These are phyloP conservation scores for Corythaixoides concolor DNA, from an alignment of 2,113 vertebrate species.

Conservation along the genomic window DNA sequence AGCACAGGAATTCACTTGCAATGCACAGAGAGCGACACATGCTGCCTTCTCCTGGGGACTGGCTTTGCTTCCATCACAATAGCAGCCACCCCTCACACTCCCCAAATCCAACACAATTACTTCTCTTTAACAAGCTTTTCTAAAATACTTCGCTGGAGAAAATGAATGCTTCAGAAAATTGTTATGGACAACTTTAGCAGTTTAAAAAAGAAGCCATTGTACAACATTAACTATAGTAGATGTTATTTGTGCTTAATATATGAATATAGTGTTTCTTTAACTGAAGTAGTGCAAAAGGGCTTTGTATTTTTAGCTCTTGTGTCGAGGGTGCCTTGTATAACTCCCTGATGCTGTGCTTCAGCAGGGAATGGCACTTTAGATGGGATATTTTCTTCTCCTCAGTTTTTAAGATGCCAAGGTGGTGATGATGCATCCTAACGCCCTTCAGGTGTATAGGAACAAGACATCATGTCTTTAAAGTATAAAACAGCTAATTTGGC, in stretches of 20 bases:
- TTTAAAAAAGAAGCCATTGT: background rate
- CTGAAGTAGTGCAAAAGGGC: background rate
- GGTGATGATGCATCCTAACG: background rate
- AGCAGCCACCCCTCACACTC: background rate
- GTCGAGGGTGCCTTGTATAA: background rate
- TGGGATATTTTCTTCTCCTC: background rate
- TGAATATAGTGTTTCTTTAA: background rate
- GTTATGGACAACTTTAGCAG: background rate
- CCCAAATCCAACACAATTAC: background rate
- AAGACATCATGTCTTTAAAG: background rate
- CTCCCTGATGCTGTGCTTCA: background rate
- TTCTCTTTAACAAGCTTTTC: background rate
- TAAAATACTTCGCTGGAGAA: background rate
- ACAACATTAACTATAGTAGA: background rate
- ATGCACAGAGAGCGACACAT: rapidly evolving
- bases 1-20: background rate
- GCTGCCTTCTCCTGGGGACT: background rate
- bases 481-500: background rate
- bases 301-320: background rate
- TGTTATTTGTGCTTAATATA: background rate
- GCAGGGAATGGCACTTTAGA: background rate
- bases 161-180: background rate
- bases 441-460: background rate
- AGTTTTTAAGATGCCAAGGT: background rate
- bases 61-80: background rate